A percentile compares a stretch with the other conserved stretches of the same genome.
Conservation (phyloP, 1,140 invertebrate genomes). For the Drosophila bocki region DNA sequence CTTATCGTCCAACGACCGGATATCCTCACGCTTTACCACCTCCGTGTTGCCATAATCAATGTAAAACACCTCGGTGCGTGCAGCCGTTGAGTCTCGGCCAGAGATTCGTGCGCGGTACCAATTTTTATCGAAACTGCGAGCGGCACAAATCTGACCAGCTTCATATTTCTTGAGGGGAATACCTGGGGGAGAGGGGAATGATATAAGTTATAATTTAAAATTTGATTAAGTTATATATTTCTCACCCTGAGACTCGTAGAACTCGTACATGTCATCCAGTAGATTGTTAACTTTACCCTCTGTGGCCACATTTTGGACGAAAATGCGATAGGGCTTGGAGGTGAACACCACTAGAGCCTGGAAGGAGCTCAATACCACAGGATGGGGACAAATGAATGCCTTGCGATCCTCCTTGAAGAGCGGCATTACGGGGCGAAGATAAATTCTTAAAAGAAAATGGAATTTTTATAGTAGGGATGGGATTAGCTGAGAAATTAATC, state of each 20-base stretch:
- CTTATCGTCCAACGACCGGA: conserved; percentile 86
- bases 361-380: conserved; percentile 63
- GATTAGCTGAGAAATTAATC: too few relatives aligned
- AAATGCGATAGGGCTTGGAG: conserved; percentile 86
- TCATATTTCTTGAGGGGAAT: conserved; percentile 57
- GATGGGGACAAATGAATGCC: conserved; percentile 62
- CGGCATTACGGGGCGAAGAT: conserved; percentile 76
- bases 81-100: conserved; percentile 80
- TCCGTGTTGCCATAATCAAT: conserved; percentile 93
- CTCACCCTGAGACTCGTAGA: conserved; percentile 86
- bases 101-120: conserved; percentile 89
- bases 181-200: conserved; percentile 22
- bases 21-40: conserved; percentile 84
- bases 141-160: conserved; percentile 87
- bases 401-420: conserved; percentile 72
- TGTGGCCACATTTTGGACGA: conserved; percentile 87
- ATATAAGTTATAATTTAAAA: neutral
- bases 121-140: conserved; percentile 87
- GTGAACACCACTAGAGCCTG: conserved; percentile 60
- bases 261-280: conserved; percentile 86
- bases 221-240: neutral
- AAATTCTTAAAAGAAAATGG: conserved; percentile 43
- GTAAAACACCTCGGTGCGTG: conserved; percentile 87
- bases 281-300: conserved; percentile 81
- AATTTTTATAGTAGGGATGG: too few relatives aligned